Base-by-base conservation (phyloP, 1,140 invertebrate genomes). In the Hycleus phaleratus region DNA sequence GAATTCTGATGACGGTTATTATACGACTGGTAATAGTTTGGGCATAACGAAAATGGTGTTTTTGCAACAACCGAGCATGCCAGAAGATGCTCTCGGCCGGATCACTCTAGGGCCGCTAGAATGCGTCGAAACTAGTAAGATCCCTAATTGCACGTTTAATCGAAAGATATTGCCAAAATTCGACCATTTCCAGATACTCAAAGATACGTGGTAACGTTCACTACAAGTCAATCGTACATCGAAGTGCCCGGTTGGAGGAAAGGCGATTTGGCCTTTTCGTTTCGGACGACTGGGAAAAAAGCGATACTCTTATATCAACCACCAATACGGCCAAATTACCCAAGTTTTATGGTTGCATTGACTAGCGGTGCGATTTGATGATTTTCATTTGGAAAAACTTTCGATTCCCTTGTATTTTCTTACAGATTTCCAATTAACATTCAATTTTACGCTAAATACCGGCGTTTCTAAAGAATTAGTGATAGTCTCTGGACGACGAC, bases 21-120 rank as follows among this genome's bases (percentile, higher is more conserved):
- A 91, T 58, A 85, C 83, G 18, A 82, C 60, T 82, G 62, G 85
- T 85, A 8, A 81, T 59, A 90, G 91, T 65, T 77, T 97, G 46
- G 93, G 92, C 18, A 90, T 96, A 10, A 94, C 86, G 2, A 85
- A 91, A 70, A 91, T 96, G 85, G 86, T 89, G 50, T 93, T 95
- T 66, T 71, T 94, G 24, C 91, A 94, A 67, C 90, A 93, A 66
- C 84, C 85, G 60, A 84, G 92, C 71, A 76, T 93, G 48, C 82
- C 85, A 51, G 81, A 85, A 58, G 86, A 92, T 71, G 88, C 91
- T 1, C 83, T 87, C 58, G 93, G 89, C 1, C 79, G 90, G 61
- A 88, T 97, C 7, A 94, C 90, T 1, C 74, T 96, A 9, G 93
- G 93, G 4, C 90, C 91, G 8, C 75, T 96, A 47, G 89, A 94